phyloP scores from a whole-genome alignment of 2,113 vertebrate genomes.

The Ophthalmolycus amberensis region DNA sequence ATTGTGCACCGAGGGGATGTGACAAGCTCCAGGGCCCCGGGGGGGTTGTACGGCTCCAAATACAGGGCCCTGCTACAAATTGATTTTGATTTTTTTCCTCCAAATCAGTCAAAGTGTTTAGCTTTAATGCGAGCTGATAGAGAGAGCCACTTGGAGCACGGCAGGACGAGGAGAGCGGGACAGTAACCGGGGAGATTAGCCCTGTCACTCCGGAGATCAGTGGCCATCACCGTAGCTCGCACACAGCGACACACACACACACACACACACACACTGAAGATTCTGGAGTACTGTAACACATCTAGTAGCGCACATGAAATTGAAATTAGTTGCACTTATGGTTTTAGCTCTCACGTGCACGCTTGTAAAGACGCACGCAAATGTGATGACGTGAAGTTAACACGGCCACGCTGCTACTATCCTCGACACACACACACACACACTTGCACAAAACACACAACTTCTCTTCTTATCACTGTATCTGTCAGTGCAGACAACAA shows the following conservation, averaged over 20 bases:
- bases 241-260: slow-evolving; percentile 33
- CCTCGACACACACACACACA: neutral
- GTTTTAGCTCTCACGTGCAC: neutral
- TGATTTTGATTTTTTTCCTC: slow-evolving; percentile 88
- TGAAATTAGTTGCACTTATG: neutral
- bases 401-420: neutral
- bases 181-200: slow-evolving; percentile 80
- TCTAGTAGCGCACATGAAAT: neutral
- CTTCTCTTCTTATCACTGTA: slow-evolving; percentile 41
- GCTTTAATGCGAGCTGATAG: slow-evolving; percentile 86
- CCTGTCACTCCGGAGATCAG: slow-evolving; percentile 83
- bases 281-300: slow-evolving; percentile 15
- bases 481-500: slow-evolving; percentile 48
- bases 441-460: neutral
- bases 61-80: slow-evolving; percentile 82
- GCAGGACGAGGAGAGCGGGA: slow-evolving; percentile 69
- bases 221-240: slow-evolving; percentile 73
- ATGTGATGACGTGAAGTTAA: slow-evolving; percentile 1
- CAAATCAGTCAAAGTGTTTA: slow-evolving; percentile 87
- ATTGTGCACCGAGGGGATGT: slow-evolving; percentile 82
- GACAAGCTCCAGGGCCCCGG: slow-evolving; percentile 81
- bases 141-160: slow-evolving; percentile 80
- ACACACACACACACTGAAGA: slow-evolving; percentile 31
- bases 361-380: neutral
- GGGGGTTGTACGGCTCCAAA: slow-evolving; percentile 75